Evolutionary conservation across 2,113 vertebrate species (phyloP).

Genomic region (Turnix velox): DNA sequence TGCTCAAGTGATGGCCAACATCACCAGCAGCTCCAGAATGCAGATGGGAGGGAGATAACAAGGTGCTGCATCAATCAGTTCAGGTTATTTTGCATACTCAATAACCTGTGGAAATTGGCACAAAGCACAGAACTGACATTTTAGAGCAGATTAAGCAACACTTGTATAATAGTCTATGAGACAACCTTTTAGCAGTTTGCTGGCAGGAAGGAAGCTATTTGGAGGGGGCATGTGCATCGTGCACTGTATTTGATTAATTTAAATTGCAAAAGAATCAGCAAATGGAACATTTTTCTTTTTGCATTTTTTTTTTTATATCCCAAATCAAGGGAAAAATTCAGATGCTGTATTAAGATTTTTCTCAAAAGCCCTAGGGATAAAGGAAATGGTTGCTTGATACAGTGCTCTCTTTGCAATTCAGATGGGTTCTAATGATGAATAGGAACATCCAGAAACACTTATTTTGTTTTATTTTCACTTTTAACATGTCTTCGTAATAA

Average conservation of each 20-base stretch:
- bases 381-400: background rate
- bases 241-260: background rate
- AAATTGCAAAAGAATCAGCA: slow-evolving; percentile 9
- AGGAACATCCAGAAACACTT: background rate
- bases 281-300: background rate
- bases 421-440: background rate
- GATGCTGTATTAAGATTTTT: background rate
- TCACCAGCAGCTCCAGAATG: background rate
- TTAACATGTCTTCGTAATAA: background rate
- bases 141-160: background rate
- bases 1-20: rapidly evolving
- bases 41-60: background rate
- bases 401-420: slow-evolving; percentile 1
- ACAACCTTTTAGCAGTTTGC: background rate
- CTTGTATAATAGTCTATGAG: background rate
- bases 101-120: background rate
- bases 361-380: background rate
- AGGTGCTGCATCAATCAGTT: background rate
- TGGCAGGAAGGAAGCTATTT: background rate
- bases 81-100: background rate
- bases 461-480: slow-evolving; percentile 49
- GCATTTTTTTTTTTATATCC: background rate
- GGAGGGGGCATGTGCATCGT: background rate
- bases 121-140: background rate
- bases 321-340: background rate